phyloP scores from a whole-genome alignment of 2,797 vertebrate genomes.

The Rhadinocentrus ornatus region DNA sequence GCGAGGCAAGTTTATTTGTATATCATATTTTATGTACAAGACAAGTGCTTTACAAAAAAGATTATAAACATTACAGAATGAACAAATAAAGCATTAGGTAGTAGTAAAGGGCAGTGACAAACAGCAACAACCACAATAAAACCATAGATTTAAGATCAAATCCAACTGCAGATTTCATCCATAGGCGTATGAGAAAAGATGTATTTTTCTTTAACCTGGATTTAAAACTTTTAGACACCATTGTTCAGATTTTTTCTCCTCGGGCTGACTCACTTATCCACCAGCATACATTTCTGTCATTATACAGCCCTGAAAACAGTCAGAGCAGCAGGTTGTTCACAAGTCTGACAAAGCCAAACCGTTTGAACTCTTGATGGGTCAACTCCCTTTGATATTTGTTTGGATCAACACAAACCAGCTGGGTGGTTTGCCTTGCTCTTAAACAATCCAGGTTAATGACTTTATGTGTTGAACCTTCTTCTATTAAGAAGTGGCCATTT shows the following conservation, averaged over 20 bases:
- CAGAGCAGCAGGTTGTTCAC: constrained; percentile 30
- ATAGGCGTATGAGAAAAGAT: too few relatives aligned
- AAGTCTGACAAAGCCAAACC: constrained; percentile 31
- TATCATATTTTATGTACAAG: too few relatives aligned
- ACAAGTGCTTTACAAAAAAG: too few relatives aligned
- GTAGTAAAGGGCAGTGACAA: too few relatives aligned
- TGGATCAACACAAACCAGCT: constrained; percentile 1
- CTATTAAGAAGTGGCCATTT: constrained; percentile 52
- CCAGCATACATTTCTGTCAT: constrained; percentile 30
- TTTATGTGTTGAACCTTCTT: constrained; percentile 50
- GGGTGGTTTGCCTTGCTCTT: constrained; percentile 41
- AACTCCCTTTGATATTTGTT: background rate
- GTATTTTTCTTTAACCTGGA: too few relatives aligned
- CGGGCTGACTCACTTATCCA: background rate
- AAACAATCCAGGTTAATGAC: constrained; percentile 14
- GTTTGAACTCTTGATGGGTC: background rate
- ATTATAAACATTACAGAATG: too few relatives aligned
- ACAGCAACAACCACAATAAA: too few relatives aligned
- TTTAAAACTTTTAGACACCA: background rate
- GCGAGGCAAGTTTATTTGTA: too few relatives aligned
- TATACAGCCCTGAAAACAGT: constrained; percentile 30
- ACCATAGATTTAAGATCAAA: too few relatives aligned
- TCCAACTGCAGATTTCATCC: too few relatives aligned
- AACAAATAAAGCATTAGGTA: too few relatives aligned
- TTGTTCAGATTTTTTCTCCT: background rate